Evolutionary conservation across 1,140 invertebrate genomes (phyloP), one percentile per base, ranked within the genome.

Genomic region (Xylocopa sonorina): DNA sequence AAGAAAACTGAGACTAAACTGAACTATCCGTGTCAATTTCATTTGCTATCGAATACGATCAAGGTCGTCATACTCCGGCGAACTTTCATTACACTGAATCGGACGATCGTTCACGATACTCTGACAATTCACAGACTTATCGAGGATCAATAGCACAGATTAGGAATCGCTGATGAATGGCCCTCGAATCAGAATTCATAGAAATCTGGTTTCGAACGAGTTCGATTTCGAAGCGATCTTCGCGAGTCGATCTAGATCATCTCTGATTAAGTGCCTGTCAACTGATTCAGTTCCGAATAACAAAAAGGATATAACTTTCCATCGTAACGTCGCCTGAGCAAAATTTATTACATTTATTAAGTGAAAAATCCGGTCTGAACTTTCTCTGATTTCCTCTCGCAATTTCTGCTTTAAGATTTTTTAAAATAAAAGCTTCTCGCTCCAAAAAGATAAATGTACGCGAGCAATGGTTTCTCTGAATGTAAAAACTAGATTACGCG

Each of bases 141-240:
- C 41, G 24, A 77, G 75, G 51, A 86, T 86, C 84, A 71, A 87
- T 89, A 90, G 89, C 89, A 90, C 89, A 90, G 88, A 90, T 58
- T 76, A 77, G 16, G 53, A 12, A 34, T 18, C 9, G 24, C 12
- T 9, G 9, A 62, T 27, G 5, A 72, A 53, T 2, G 57, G 41
- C 67, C 48, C 57, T 5, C 9, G 32, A 24, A 16, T 53, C 7
- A 9, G 3, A 14, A 29, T 24, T 38, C 16, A 43, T 66, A 18
- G 21, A 66, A 46, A 48, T 34, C 18, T 12, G 16, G 29, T 24
- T 46, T 32, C n/a, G n/a, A 16, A 48, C 10, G 27, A 10, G n/a
- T 50, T 7, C 5, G 12, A 51, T 50, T 41, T 51, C 16, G 9
- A 64, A 60, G 32, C 27, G 18, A n/a, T 18, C 10, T 27, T 24